Evolutionary conservation across 2,113 vertebrate species (phyloP).

Genomic region (Leucosticte australis): DNA sequence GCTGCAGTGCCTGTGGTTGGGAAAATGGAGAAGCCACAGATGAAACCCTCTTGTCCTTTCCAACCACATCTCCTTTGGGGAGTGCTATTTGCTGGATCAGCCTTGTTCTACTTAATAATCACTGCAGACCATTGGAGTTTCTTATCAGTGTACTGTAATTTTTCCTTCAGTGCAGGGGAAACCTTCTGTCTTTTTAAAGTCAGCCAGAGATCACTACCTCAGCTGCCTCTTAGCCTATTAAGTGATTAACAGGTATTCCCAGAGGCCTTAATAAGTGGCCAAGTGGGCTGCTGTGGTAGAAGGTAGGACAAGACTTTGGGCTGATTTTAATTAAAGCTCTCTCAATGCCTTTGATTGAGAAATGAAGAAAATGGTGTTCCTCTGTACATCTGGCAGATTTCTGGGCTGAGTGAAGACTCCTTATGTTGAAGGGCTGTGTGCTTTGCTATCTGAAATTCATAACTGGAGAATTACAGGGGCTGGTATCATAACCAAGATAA

Average conservation of each 20-base stretch:
- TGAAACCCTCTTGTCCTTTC: background rate
- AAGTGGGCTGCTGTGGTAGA: constrained; percentile 57
- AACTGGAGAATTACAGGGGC: background rate
- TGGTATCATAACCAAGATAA: background rate
- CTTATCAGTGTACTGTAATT: background rate
- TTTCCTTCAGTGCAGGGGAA: background rate
- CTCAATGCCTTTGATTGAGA: background rate
- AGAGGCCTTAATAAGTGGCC: constrained; percentile 57
- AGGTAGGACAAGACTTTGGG: constrained; percentile 41
- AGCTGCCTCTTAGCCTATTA: constrained; percentile 48
- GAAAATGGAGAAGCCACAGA: background rate
- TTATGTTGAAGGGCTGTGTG: background rate
- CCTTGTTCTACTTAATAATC: background rate
- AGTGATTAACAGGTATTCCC: constrained; percentile 54
- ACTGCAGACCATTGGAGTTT: background rate
- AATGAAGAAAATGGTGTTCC: background rate
- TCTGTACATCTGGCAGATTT: background rate
- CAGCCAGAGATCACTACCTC: background rate
- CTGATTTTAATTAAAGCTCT: background rate
- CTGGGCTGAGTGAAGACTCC: background rate
- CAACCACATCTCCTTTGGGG: background rate
- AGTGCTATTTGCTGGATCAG: background rate
- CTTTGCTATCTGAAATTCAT: background rate
- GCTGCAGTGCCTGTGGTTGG: background rate
- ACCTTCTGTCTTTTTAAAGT: background rate